Conservation (phyloP, 2,888 invertebrate species). For the Lacanobia wlatinum region DNA sequence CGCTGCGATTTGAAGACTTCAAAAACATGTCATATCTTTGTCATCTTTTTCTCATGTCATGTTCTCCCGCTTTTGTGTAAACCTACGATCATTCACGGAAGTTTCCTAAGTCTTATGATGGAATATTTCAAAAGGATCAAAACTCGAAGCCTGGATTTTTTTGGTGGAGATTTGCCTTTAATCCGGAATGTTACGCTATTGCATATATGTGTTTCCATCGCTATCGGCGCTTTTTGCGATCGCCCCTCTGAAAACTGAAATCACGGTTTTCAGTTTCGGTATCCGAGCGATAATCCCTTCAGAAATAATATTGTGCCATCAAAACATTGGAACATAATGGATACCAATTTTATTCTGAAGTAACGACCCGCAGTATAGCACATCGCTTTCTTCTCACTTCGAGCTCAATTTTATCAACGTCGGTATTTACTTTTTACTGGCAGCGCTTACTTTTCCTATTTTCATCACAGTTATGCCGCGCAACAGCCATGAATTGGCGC, state of each 20-base stretch:
- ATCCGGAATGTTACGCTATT: not conserved
- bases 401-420: slow-evolving; percentile 75
- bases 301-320: slow-evolving; percentile 66
- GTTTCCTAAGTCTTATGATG: not conserved
- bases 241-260: slow-evolving; percentile 15
- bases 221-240: not conserved
- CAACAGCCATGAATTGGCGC: slow-evolving; percentile 83
- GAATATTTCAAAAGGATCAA: not conserved
- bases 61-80: slow-evolving; percentile 2
- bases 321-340: slow-evolving; percentile 69
- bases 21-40: slow-evolving; percentile 48
- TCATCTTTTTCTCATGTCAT: slow-evolving; percentile 2
- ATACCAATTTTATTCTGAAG: slow-evolving; percentile 71
- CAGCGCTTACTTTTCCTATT: slow-evolving; percentile 77
- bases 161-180: slow-evolving; percentile 7
- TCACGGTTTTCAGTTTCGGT: slow-evolving; percentile 40
- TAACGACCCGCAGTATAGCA: slow-evolving; percentile 70
- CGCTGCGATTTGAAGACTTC: slow-evolving; percentile 51
- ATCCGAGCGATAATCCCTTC: slow-evolving; percentile 56
- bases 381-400: slow-evolving; percentile 73
- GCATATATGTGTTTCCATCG: not conserved
- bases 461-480: slow-evolving; percentile 75
- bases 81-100: not conserved
- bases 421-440: slow-evolving; percentile 76
- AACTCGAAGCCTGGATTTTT: not conserved